phyloP scores from a whole-genome alignment of 2,888 invertebrate genomes.

The Odontothrips loti region DNA sequence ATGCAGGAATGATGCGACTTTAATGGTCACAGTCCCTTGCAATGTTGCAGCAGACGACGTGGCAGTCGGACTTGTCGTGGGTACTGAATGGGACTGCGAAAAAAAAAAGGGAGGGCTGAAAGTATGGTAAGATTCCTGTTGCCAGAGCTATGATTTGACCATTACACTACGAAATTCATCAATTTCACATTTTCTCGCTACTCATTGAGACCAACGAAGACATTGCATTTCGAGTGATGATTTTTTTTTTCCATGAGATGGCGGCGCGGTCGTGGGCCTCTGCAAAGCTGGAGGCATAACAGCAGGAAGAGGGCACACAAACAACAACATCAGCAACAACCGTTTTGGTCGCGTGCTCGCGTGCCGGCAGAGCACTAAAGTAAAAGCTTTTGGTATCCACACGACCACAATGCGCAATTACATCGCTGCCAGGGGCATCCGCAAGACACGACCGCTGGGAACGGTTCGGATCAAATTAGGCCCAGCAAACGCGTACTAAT shows the following conservation, averaged over 20 bases:
- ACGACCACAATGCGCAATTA: constrained; percentile 1
- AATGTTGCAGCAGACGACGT: neutral
- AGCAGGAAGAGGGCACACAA: neutral
- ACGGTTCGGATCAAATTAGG: neutral
- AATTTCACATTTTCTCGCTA: too few relatives aligned
- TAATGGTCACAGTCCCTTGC: neutral
- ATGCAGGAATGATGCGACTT: constrained; percentile 12
- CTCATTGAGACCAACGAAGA: too few relatives aligned
- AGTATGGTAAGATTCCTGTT: neutral
- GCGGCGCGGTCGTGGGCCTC: too few relatives aligned
- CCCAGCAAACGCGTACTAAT: neutral
- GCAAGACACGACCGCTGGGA: neutral
- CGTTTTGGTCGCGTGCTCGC: neutral
- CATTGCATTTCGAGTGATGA: too few relatives aligned
- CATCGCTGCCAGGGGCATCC: constrained; percentile 4
- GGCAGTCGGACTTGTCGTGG: too few relatives aligned
- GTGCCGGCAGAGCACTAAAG: constrained; percentile 1
- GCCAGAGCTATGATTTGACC: too few relatives aligned
- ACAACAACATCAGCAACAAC: neutral
- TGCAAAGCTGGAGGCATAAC: too few relatives aligned
- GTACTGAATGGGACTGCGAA: neutral
- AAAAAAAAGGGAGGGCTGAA: neutral
- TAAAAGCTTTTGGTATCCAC: constrained; percentile 16
- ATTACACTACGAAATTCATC: too few relatives aligned
- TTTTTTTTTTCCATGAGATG: too few relatives aligned